These are phyloP conservation scores for Agrotis clavis DNA, from an alignment of 2,888 invertebrate species.

Conservation along the genomic window DNA sequence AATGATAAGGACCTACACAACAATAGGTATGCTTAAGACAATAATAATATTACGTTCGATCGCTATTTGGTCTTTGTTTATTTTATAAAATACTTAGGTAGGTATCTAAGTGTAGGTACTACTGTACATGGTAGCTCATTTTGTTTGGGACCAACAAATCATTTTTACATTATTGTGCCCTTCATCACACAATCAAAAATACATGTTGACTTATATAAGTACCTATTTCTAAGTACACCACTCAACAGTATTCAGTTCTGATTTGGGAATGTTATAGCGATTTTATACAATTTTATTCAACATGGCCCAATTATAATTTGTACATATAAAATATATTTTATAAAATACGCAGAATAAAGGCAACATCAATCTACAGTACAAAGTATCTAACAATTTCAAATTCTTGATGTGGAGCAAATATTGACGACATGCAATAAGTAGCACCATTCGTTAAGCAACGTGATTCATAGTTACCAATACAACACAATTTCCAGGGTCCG, in stretches of 20 bases:
- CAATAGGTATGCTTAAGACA: constrained; percentile 28
- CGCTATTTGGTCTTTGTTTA: constrained; percentile 45
- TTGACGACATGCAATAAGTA: constrained; percentile 54
- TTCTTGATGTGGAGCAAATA: constrained; percentile 47
- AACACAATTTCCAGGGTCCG: constrained; percentile 50
- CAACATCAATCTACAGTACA: constrained; percentile 31
- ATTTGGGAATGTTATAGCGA: constrained; percentile 82
- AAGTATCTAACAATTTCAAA: constrained; percentile 43
- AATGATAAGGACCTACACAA: constrained; percentile 40
- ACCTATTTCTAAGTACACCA: constrained; percentile 52
- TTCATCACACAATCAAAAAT: constrained; percentile 48
- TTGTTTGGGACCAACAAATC: constrained; percentile 44
- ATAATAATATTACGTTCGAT: constrained; percentile 35
- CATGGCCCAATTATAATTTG: constrained; percentile 52
- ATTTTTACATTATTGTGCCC: constrained; percentile 31
- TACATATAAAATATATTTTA: constrained; percentile 46
- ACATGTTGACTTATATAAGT: constrained; percentile 53
- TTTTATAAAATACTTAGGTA: constrained; percentile 34
- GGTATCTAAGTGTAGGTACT: constrained; percentile 40
- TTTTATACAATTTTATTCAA: constrained; percentile 65
- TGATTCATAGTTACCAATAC: constrained; percentile 49
- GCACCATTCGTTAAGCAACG: constrained; percentile 66
- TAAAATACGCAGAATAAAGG: constrained; percentile 48
- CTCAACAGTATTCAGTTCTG: constrained; percentile 64
- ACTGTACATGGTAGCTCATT: constrained; percentile 42